Percentiles rank a stretch among this genome's conserved stretches.
phyloP scores from a whole-genome alignment of 2,113 vertebrate genomes.

The Podarcis raffonei region DNA sequence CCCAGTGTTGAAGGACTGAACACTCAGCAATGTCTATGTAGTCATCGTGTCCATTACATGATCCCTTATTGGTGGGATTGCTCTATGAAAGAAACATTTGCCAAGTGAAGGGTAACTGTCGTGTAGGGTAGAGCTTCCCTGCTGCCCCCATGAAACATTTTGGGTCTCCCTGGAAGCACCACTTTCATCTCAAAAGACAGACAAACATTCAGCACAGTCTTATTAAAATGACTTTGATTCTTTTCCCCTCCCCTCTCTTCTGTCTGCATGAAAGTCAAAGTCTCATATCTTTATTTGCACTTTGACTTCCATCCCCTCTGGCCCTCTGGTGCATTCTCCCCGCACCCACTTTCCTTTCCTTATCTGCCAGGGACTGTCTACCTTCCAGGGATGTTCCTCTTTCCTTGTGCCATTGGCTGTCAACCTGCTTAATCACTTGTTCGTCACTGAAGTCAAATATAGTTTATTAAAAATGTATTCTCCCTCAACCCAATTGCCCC shows the following conservation, averaged over 20 bases:
- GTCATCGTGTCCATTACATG: too few species aligned
- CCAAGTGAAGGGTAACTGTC: neutral
- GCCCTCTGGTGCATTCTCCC: conserved; percentile 35
- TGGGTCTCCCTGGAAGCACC: neutral
- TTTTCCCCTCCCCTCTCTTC: conserved; percentile 32
- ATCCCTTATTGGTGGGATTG: neutral
- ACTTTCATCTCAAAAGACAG: neutral
- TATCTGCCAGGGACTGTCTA: conserved; percentile 71
- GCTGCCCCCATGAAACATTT: neutral
- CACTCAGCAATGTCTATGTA: too few species aligned
- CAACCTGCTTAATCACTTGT: conserved; percentile 71
- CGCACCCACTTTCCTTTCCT: conserved; percentile 44
- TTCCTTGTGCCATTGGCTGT: conserved; percentile 69
- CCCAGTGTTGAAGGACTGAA: too few species aligned
- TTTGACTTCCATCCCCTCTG: conserved; percentile 61
- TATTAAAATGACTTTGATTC: neutral
- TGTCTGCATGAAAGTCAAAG: conserved; percentile 60
- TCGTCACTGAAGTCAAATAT: conserved; percentile 68
- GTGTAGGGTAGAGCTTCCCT: neutral
- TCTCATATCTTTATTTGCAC: conserved; percentile 67
- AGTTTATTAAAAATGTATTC: conserved; percentile 70
- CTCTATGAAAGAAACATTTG: neutral
- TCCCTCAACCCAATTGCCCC: conserved; percentile 61
- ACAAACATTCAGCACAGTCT: neutral
- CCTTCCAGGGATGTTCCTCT: conserved; percentile 69